Evolutionary conservation across 2,797 vertebrate genomes (phyloP).

Genomic region (Rhadinocentrus ornatus): DNA sequence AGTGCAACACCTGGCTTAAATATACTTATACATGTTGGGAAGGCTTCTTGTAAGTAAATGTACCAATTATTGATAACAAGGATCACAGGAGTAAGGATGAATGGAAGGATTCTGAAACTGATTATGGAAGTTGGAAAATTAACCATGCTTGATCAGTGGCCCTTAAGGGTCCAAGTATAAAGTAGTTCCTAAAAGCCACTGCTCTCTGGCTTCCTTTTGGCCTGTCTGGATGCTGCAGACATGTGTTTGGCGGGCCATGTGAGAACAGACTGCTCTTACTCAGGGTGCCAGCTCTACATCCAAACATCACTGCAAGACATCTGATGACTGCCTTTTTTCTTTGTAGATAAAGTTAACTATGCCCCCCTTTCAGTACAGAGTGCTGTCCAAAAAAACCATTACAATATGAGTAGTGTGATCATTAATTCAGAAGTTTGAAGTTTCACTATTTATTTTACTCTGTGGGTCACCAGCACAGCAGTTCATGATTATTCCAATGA

Average conservation of each 20-base stretch:
- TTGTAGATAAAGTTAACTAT: conserved; percentile 64
- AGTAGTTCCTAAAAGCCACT: conserved; percentile 62
- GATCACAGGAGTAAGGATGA: conserved; percentile 51
- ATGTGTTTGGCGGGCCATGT: conserved; percentile 75
- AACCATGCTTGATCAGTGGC: conserved; percentile 54
- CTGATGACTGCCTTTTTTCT: conserved; percentile 71
- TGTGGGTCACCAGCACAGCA: conserved; percentile 56
- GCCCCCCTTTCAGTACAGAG: conserved; percentile 45
- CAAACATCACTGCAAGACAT: conserved; percentile 81
- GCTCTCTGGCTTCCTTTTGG: conserved; percentile 67
- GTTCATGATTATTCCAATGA: conserved; percentile 65
- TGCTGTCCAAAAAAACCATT: conserved; percentile 60
- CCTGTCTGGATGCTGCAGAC: conserved; percentile 67
- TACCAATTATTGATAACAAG: conserved; percentile 68
- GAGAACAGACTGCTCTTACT: conserved; percentile 81
- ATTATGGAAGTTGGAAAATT: conserved; percentile 59
- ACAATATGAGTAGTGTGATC: conserved; percentile 72
- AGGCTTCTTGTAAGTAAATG: conserved; percentile 70
- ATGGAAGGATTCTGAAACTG: conserved; percentile 51
- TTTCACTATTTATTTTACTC: conserved; percentile 49
- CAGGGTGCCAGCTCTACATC: conserved; percentile 80
- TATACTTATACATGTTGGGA: conserved; percentile 66
- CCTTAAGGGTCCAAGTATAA: conserved; percentile 45
- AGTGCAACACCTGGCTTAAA: conserved; percentile 66
- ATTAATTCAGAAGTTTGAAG: conserved; percentile 70